These are phyloP conservation scores for Cichladusa arquata DNA, from an alignment of 2,113 vertebrate species.

Conservation along the genomic window DNA sequence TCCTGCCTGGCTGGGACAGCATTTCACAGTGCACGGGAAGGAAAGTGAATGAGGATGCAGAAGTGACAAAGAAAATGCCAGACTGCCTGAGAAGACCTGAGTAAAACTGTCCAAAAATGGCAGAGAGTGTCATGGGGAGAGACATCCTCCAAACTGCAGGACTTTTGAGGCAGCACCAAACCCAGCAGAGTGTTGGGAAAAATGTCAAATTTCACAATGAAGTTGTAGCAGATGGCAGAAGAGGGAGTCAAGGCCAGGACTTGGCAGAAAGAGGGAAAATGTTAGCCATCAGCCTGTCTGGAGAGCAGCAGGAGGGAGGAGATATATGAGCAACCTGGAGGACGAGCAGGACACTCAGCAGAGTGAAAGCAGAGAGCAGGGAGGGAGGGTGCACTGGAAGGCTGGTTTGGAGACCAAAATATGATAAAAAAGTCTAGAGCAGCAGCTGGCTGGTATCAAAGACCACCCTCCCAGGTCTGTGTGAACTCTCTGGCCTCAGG, in stretches of 20 bases:
- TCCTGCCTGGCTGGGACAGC: background rate
- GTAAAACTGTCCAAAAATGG: background rate
- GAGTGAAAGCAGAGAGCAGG: background rate
- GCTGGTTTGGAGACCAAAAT: background rate
- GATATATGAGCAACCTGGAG: conserved; percentile 35
- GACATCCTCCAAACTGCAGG: background rate
- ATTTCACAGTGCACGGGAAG: background rate
- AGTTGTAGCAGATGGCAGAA: conserved; percentile 59
- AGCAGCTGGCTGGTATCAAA: background rate
- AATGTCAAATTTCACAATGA: conserved; percentile 8
- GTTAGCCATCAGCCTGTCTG: conserved; percentile 42
- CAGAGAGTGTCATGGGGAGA: background rate
- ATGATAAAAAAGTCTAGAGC: background rate
- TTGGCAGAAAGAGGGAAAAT: conserved; percentile 30
- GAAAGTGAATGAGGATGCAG: background rate
- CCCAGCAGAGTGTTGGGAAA: background rate
- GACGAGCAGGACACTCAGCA: background rate
- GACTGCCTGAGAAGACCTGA: background rate
- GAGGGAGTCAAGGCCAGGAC: conserved; percentile 13
- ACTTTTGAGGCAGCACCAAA: background rate
- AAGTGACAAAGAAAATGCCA: background rate
- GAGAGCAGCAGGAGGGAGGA: conserved; percentile 38
- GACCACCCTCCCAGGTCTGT: background rate
- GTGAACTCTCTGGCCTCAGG: background rate
- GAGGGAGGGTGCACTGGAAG: background rate